A percentile compares a stretch with the other conserved stretches of the same genome.
Conservation (phyloP, 2,888 invertebrate species). For the Synergus itoensis region DNA sequence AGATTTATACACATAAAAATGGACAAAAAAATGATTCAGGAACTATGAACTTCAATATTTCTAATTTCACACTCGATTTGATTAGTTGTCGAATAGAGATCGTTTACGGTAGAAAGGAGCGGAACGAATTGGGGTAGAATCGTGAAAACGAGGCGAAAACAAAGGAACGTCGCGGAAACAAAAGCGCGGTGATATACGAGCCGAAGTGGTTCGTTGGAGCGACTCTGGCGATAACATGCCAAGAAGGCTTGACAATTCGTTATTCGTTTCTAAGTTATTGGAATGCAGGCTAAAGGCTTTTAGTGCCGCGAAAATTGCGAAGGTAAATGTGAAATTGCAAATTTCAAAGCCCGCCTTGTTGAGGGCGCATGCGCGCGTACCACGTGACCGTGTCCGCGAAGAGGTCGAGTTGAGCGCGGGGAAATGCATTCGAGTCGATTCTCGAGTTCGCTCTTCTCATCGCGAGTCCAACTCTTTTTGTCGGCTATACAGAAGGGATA, state of each 20-base stretch:
- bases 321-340: background rate
- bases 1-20: background rate
- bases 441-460: conserved; percentile 53
- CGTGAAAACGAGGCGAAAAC: conserved; percentile 66
- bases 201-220: conserved; percentile 51
- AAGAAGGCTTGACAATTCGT: conserved; percentile 44
- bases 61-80: conserved; percentile 9
- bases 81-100: conserved; percentile 38
- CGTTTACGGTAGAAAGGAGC: conserved; percentile 35
- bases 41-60: background rate
- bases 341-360: background rate
- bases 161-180: conserved; percentile 67
- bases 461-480: conserved; percentile 54
- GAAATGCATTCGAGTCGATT: conserved; percentile 39
- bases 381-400: conserved; percentile 13
- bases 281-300: conserved; percentile 54
- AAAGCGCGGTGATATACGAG: conserved; percentile 68
- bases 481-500: conserved; percentile 74
- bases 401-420: conserved; percentile 1
- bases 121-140: conserved; percentile 57
- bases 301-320: conserved; percentile 16
- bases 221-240: conserved; percentile 39
- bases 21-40: background rate
- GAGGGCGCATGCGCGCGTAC: background rate
- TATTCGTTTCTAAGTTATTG: conserved; percentile 62